Base-by-base conservation (phyloP, 2,888 invertebrate genomes). In the Fragum fragum region DNA sequence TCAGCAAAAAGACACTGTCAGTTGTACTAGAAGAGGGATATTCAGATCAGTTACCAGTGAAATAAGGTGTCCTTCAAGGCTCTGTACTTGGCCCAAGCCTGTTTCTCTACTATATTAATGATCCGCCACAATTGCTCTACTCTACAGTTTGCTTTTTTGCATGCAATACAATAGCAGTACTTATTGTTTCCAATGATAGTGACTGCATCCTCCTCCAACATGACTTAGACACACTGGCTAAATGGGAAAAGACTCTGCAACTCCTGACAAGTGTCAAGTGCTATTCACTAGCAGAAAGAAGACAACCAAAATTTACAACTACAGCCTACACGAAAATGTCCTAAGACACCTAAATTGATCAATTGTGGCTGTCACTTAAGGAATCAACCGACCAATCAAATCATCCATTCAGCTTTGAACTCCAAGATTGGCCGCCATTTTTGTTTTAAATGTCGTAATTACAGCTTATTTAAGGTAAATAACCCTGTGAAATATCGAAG, bases 101-200 rank as follows among this genome's bases (percentile, higher is more conserved):
- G 16, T 68, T 68, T 68, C 39, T 68, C 14, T 68, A 32, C 39
- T n/a, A n/a, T n/a, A 61, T 61, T 7, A 68, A 68, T 28, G 42
- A 68, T 21, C 5, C 21, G 21, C 42, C 68, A 16, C 16, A 68
- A 29, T n/a, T 5, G 6, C 18, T 68, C 7, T 5, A 68, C 6
- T 68, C 36, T 6, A 68, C 42, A 36, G 42, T 39, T 7, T 9
- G 42, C 7, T n/a, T 68, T 18, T 68, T 68, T 36, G 68, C 39
- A 68, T 32, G 36, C 29, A 39, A 68, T 21, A 68, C 68, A 5
- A 42, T 42, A 6, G 29, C 21, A 32, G 7, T 36, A 9, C 29
- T 63, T 5, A 63, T 18, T 6, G 26, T 63, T 11, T 28, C 26
- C 7, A 63, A 63, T 55, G n/a, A n/a, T 18, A 55, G 18, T 21